A percentile compares a stretch with the other conserved stretches of the same genome.
Evolutionary conservation across 2,888 invertebrate genomes (phyloP).

Genomic region (Acleris emargana): DNA sequence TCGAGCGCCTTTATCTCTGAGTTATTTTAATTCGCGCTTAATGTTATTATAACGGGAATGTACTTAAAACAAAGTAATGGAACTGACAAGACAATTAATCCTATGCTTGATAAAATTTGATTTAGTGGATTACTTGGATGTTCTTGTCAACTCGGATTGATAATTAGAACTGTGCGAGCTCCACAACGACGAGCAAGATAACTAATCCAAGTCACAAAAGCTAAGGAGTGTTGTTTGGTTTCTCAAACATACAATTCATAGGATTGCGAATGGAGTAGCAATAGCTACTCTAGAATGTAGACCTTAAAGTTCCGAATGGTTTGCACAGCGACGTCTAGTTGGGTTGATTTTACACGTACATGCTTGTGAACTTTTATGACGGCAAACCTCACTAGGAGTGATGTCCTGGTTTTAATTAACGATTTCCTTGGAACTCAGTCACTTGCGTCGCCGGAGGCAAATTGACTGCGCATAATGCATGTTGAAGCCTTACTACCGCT

Average conservation of each 20-base stretch:
- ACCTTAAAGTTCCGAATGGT: slow-evolving; percentile 42
- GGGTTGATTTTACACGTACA: slow-evolving; percentile 49
- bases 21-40: slow-evolving; percentile 25
- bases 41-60: slow-evolving; percentile 18
- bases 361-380: slow-evolving; percentile 64
- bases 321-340: slow-evolving; percentile 23
- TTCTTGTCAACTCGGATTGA: slow-evolving; percentile 44
- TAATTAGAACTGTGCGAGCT: slow-evolving; percentile 50
- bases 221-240: slow-evolving; percentile 44
- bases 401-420: slow-evolving; percentile 67
- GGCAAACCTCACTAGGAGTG: slow-evolving; percentile 62
- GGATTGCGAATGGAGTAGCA: slow-evolving; percentile 30
- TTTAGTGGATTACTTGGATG: slow-evolving; percentile 22
- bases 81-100: slow-evolving; percentile 31
- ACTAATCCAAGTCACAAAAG: slow-evolving; percentile 60
- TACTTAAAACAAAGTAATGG: slow-evolving; percentile 5
- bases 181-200: slow-evolving; percentile 53
- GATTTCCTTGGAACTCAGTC: slow-evolving; percentile 60
- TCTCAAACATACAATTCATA: slow-evolving; percentile 41
- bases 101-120: slow-evolving; percentile 22
- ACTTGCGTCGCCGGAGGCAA: slow-evolving; percentile 49
- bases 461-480: slow-evolving; percentile 38
- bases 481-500: slow-evolving; percentile 9
- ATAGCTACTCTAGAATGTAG: slow-evolving; percentile 40
- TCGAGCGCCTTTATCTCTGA: slow-evolving; percentile 29